Percentiles rank a stretch among this genome's conserved stretches.
Conservation (phyloP, 1,140 invertebrate species). For the Tachypleus tridentatus region DNA sequence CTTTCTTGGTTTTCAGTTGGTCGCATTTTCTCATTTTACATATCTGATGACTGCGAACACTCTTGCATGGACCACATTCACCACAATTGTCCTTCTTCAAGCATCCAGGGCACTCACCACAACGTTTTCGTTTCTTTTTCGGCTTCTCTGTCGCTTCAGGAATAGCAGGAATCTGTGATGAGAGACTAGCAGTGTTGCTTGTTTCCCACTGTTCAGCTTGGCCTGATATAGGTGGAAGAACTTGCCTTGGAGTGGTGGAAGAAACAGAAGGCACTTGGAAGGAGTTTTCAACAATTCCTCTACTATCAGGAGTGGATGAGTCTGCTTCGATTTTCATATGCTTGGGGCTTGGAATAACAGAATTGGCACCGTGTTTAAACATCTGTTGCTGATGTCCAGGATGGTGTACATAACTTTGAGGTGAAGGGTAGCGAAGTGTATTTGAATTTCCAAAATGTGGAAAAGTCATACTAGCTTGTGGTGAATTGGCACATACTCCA, state of each 20-base stretch:
- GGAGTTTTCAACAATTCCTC: slow-evolving; percentile 21
- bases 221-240: slow-evolving; percentile 2
- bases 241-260: slow-evolving; percentile 21
- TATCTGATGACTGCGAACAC: slow-evolving; percentile 66
- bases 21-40: slow-evolving; percentile 90
- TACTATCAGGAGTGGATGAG: slow-evolving; percentile 11
- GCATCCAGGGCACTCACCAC: slow-evolving; percentile 86
- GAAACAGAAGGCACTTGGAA: slow-evolving; percentile 27
- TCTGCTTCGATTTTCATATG: slow-evolving; percentile 15
- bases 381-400: background rate
- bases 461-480: background rate
- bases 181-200: background rate
- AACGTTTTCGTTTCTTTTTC: slow-evolving; percentile 87
- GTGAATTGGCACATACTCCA: too few relatives aligned
- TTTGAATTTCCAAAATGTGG: background rate
- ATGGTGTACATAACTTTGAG: background rate
- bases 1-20: slow-evolving; percentile 28
- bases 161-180: background rate
- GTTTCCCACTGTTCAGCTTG: background rate
- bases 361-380: background rate
- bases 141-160: slow-evolving; percentile 33
- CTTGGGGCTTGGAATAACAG: slow-evolving; percentile 13
- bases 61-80: slow-evolving; percentile 83
- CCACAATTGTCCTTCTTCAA: slow-evolving; percentile 90
- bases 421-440: too few relatives aligned